Conservation (phyloP, 2,113 vertebrate species). For the Merops nubicus region DNA sequence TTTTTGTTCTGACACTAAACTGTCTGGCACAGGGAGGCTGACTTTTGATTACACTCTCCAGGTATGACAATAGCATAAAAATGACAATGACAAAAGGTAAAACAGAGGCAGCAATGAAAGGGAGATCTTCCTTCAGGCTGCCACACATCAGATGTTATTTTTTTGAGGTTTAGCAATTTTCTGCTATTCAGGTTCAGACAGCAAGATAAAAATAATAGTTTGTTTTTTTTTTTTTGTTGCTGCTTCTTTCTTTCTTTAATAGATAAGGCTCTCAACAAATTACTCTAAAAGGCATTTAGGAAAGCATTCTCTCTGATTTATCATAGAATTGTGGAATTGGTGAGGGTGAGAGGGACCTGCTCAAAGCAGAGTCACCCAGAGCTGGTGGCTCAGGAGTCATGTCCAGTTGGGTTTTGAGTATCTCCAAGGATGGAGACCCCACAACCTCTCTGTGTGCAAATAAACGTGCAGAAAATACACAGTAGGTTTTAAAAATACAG, state of each 20-base stretch:
- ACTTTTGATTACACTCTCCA: background rate
- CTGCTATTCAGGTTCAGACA: background rate
- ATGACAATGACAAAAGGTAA: background rate
- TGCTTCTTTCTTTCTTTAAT: background rate
- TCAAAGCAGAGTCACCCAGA: background rate
- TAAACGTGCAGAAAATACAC: background rate
- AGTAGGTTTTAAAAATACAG: background rate
- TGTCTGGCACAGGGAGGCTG: background rate
- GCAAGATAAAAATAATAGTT: background rate
- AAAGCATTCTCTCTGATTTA: background rate
- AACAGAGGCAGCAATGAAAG: background rate
- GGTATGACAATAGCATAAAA: background rate
- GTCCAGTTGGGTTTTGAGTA: background rate
- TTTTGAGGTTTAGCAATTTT: background rate
- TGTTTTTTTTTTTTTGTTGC: fast-evolving
- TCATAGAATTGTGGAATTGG: fast-evolving
- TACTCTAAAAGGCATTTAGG: background rate
- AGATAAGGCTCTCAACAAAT: background rate
- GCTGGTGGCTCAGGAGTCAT: background rate
- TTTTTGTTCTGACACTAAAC: background rate
- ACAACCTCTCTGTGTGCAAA: background rate
- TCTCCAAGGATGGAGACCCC: background rate
- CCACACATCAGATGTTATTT: background rate
- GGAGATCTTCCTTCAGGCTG: background rate
- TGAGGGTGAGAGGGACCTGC: background rate